These are phyloP conservation scores for Tiliqua scincoides DNA, from an alignment of 2,113 vertebrate genomes.

Conservation along the genomic window DNA sequence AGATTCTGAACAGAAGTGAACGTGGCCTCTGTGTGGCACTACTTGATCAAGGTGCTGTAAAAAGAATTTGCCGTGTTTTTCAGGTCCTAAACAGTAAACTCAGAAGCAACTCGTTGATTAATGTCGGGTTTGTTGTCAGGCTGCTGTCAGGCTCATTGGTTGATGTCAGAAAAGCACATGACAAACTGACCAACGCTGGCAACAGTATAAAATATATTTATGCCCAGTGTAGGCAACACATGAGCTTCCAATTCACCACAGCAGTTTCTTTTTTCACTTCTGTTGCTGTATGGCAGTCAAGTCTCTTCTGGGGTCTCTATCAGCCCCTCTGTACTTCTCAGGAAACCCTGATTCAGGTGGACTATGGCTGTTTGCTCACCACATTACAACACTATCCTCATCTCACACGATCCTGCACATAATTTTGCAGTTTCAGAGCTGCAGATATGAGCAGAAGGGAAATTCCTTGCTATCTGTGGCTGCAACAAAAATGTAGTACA, in stretches of 20 bases:
- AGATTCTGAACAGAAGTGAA: no score
- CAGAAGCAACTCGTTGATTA: no score
- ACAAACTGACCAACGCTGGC: neutral
- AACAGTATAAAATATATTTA: neutral
- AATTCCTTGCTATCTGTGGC: neutral
- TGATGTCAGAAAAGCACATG: neutral
- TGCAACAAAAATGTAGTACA: neutral
- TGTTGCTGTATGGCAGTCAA: neutral
- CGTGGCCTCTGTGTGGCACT: no score
- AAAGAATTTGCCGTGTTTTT: no score
- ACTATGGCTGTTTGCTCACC: no score
- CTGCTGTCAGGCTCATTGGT: no score
- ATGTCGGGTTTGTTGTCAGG: no score
- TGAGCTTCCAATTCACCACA: neutral
- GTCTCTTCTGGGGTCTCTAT: neutral
- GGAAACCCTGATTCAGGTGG: no score
- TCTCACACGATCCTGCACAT: neutral
- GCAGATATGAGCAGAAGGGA: neutral
- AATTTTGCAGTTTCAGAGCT: neutral
- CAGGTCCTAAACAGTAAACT: no score
- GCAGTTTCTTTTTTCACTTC: neutral
- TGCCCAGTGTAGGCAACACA: neutral
- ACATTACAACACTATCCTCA: neutral
- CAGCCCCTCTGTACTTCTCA: no score
- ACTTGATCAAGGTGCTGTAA: no score